Conservation (phyloP, 2,797 vertebrate genomes). For the Craterocephalus amniculus region DNA sequence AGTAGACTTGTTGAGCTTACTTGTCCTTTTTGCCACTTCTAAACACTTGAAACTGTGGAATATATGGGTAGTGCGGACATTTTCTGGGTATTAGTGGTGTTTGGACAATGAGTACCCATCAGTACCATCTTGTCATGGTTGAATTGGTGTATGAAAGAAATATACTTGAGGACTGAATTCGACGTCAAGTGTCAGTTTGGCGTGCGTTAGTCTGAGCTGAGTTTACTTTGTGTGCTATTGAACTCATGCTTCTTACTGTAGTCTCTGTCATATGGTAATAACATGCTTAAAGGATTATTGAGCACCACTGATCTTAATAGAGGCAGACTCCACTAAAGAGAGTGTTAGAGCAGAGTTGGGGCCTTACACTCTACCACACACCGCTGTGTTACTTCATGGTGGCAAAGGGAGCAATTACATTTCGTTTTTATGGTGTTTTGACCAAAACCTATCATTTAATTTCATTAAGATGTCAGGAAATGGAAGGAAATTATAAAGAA, state of each 20-base stretch:
- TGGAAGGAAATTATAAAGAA: background rate
- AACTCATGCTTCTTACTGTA: background rate
- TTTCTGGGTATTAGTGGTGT: background rate
- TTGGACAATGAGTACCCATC: background rate
- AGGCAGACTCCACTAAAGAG: no score
- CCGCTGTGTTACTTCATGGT: no score
- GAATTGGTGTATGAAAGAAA: background rate
- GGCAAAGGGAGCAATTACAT: background rate
- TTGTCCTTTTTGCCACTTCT: background rate
- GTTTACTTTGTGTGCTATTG: background rate
- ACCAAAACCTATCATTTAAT: background rate
- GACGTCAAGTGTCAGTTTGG: background rate
- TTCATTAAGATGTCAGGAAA: background rate
- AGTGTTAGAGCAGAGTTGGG: no score
- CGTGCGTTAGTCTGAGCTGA: background rate
- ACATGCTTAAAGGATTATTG: background rate
- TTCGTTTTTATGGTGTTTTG: background rate
- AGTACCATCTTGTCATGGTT: background rate
- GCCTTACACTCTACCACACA: no score
- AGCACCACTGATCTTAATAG: background rate
- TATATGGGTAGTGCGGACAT: background rate
- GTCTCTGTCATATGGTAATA: background rate
- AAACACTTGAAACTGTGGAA: background rate
- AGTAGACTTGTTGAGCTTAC: background rate
- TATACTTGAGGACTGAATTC: background rate